phyloP scores from a whole-genome alignment of 2,797 vertebrate species.

The Falco novaeseelandiae region DNA sequence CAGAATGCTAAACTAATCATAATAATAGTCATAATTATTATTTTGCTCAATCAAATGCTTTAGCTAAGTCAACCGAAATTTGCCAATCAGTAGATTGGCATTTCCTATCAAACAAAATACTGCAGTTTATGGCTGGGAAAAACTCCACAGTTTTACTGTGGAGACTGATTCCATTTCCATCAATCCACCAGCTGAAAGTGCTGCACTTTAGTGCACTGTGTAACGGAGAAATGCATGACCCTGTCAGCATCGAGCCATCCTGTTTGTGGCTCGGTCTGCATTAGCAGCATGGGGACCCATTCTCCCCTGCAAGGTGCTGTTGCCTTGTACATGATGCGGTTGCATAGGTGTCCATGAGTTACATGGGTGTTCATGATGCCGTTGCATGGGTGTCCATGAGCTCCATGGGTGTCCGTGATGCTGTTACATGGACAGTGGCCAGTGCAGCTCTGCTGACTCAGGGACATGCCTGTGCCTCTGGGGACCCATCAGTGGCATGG shows the following conservation, averaged over 20 bases:
- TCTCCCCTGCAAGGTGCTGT: not conserved
- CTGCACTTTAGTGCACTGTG: not conserved
- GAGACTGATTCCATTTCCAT: not conserved
- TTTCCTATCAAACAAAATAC: not conserved
- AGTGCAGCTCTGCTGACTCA: not conserved
- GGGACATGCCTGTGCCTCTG: not conserved
- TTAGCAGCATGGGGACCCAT: not conserved
- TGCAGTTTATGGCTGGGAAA: not conserved
- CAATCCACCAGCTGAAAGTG: not conserved
- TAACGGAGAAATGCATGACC: not conserved
- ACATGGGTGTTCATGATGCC: not conserved
- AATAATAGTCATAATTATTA: constrained; percentile 38
- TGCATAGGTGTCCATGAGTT: not conserved
- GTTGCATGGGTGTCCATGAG: not conserved
- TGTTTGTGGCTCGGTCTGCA: not conserved
- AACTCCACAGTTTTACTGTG: not conserved
- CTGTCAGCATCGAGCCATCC: not conserved
- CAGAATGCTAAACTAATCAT: constrained; percentile 21
- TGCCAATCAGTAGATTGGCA: not conserved
- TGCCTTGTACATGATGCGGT: no score
- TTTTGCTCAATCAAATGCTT: constrained; percentile 37
- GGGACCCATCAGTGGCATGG: not conserved
- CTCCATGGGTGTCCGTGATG: not conserved
- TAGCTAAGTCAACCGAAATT: constrained; percentile 3
- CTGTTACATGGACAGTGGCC: not conserved